Evolutionary conservation across 2,797 vertebrate species (phyloP).

Genomic region (Pantherophis vulpinus): DNA sequence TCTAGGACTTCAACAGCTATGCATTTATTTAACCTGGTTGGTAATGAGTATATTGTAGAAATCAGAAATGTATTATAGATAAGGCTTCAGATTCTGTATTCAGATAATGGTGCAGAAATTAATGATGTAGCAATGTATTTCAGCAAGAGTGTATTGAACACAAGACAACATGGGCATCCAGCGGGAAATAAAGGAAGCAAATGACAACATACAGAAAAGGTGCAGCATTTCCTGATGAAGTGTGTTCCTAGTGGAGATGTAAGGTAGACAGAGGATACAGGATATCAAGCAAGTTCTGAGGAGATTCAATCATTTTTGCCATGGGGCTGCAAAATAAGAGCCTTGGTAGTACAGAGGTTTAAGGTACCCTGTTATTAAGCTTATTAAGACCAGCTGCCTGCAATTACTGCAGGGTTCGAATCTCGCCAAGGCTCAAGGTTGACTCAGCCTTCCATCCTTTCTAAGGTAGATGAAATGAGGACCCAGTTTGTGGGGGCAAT

Average conservation of each 20-base stretch:
- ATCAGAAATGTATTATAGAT: background rate
- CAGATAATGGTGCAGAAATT: background rate
- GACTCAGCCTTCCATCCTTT: no score
- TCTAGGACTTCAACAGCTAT: background rate
- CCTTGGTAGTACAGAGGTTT: no score
- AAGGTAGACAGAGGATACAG: background rate
- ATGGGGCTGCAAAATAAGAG: background rate
- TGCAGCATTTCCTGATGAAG: background rate
- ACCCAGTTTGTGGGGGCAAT: no score
- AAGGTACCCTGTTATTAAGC: no score
- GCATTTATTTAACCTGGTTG: background rate
- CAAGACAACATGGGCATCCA: background rate
- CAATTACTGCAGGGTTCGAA: no score
- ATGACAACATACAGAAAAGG: background rate
- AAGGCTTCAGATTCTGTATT: background rate
- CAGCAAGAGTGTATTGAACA: background rate
- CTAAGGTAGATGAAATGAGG: no score
- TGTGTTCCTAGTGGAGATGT: background rate
- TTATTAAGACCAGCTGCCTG: no score
- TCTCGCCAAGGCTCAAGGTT: no score
- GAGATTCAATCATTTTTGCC: background rate
- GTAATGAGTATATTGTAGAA: background rate
- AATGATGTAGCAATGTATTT: background rate
- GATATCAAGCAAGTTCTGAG: background rate
- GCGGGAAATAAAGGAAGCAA: background rate